Conservation (phyloP, 2,888 invertebrate species). For the Tineola bisselliella region DNA sequence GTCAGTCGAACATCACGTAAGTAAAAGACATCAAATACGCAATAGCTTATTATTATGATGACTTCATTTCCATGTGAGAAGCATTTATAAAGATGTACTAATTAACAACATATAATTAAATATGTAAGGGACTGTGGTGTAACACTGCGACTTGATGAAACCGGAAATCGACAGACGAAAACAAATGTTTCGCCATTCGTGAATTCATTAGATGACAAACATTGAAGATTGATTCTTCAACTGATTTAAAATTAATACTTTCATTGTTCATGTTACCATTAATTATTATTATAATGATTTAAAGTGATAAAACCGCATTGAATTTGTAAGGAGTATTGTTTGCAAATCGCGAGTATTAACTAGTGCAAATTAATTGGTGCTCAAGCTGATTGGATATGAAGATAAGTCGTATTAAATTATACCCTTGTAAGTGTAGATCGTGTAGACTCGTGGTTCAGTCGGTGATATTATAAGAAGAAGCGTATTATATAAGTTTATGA, state of each 20-base stretch:
- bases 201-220: too few relatives aligned
- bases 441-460: neutral
- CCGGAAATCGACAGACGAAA: neutral
- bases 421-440: constrained; percentile 11
- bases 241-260: too few relatives aligned
- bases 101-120: constrained; percentile 4
- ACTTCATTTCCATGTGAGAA: neutral
- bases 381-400: neutral
- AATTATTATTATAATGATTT: too few relatives aligned
- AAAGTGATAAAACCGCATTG: too few relatives aligned
- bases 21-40: neutral
- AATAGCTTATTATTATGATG: neutral
- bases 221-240: too few relatives aligned
- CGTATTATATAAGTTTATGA: constrained; percentile 2
- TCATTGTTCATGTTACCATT: too few relatives aligned
- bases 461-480: constrained; percentile 9
- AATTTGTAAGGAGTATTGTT: neutral
- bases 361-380: neutral
- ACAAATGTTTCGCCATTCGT: neutral
- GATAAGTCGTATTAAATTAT: constrained; percentile 7
- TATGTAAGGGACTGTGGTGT: neutral
- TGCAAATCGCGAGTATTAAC: neutral
- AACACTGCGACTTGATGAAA: neutral
- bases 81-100: neutral
- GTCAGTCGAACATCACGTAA: neutral